Evolutionary conservation across 1,140 invertebrate genomes (phyloP).

Genomic region (Atta colombica): DNA sequence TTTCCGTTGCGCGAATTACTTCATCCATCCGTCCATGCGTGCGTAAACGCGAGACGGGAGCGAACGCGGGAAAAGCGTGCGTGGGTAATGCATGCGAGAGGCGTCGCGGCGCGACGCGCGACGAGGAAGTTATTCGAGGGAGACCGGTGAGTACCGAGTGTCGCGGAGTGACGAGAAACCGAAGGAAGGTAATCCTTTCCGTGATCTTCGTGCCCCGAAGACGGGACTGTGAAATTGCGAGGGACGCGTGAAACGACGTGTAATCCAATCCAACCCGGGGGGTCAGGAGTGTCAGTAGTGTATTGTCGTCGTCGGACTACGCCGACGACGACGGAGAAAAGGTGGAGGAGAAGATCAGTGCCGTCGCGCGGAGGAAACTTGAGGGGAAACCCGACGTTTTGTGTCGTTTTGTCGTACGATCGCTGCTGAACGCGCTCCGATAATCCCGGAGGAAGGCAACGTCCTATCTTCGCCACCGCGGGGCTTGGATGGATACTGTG

Average conservation of each 20-base stretch:
- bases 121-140: constrained; percentile 29
- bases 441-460: constrained; percentile 69
- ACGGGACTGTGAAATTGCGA: not conserved
- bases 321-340: constrained; percentile 62
- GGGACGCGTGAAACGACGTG: not conserved
- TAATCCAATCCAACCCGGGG: constrained; percentile 21
- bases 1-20: too few relatives aligned
- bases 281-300: constrained; percentile 25
- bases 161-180: constrained; percentile 43
- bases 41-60: not conserved
- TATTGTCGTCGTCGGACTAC: constrained; percentile 63
- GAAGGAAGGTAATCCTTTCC: not conserved
- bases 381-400: constrained; percentile 1
- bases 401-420: constrained; percentile 29
- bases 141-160: constrained; percentile 67
- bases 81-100: constrained; percentile 57
- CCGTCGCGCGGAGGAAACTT: constrained; percentile 34
- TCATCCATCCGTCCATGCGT: constrained; percentile 44
- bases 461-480: constrained; percentile 70
- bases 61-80: constrained; percentile 72
- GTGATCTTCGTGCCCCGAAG: not conserved
- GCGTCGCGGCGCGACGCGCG: constrained; percentile 57
- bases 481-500: constrained; percentile 86
- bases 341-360: constrained; percentile 49
- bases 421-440: constrained; percentile 26